Evolutionary conservation across 2,797 vertebrate genomes (phyloP).

Genomic region (Nyctalus aviator): DNA sequence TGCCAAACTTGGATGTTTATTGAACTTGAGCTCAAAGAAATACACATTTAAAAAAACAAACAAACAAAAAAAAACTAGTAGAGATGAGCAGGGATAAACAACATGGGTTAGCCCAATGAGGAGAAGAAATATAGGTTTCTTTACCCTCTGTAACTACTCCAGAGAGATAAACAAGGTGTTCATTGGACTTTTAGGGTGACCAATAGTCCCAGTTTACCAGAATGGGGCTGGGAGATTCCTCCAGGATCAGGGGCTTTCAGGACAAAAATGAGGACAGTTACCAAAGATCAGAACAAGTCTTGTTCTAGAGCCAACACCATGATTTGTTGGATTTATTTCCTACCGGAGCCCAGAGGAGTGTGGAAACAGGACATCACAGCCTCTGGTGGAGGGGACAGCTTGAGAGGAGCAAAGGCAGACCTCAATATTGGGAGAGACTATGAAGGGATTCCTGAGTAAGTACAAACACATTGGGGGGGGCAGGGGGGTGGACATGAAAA

Average conservation of each 20-base stretch:
- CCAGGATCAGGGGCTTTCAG: not conserved
- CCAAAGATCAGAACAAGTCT: not conserved
- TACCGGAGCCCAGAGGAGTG: not conserved
- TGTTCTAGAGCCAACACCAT: not conserved
- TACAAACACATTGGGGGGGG: not conserved
- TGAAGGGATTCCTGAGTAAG: not conserved
- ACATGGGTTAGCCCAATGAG: not conserved
- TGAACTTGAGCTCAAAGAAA: not conserved
- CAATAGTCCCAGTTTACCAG: not conserved
- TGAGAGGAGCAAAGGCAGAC: not conserved
- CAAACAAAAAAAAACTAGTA: not conserved
- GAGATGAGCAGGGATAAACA: not conserved
- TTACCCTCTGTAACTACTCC: not conserved
- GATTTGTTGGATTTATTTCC: not conserved
- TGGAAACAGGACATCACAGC: not conserved
- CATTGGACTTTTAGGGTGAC: not conserved
- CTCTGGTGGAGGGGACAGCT: not conserved
- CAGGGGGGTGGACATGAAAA: not conserved
- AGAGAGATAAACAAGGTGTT: not conserved
- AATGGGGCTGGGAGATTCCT: not conserved
- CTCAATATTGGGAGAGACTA: not conserved
- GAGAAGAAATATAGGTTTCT: not conserved
- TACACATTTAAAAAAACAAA: too few species aligned
- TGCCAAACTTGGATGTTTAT: not conserved
- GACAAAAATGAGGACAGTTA: not conserved